Conservation (phyloP, 2,113 vertebrate genomes). For the Elephas maximus region DNA sequence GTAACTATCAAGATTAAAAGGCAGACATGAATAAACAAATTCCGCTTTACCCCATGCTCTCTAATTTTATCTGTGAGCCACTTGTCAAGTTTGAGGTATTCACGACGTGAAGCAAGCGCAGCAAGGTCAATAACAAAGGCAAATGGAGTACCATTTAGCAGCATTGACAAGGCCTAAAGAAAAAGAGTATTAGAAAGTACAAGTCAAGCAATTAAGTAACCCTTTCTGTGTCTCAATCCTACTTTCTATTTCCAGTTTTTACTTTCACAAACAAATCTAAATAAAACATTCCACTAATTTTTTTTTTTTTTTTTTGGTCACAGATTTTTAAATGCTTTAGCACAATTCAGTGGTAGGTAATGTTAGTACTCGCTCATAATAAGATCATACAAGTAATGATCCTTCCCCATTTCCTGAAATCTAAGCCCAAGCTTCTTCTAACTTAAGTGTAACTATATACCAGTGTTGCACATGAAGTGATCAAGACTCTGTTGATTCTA, state of each 20-base stretch:
- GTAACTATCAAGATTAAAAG: conserved; percentile 70
- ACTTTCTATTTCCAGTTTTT: conserved; percentile 26
- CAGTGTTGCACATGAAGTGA: not conserved
- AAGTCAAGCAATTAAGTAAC: conserved; percentile 76
- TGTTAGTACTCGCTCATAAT: not conserved
- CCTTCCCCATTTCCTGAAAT: not conserved
- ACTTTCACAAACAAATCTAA: conserved; percentile 50
- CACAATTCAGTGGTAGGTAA: not conserved
- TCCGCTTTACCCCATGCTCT: conserved; percentile 96
- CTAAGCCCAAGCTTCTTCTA: not conserved
- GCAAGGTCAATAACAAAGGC: conserved; percentile 99
- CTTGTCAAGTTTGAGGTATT: conserved; percentile 99
- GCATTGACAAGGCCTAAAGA: conserved; percentile 98
- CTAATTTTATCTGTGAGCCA: conserved; percentile 99
- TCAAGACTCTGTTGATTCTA: conserved; percentile 15
- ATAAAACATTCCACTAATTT: conserved; percentile 55
- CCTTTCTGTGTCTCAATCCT: not conserved
- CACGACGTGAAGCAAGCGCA: conserved; percentile 99
- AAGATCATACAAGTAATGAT: conserved; percentile 36
- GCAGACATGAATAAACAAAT: conserved; percentile 82
- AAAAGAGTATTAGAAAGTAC: conserved; percentile 78
- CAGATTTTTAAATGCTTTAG: conserved; percentile 6
- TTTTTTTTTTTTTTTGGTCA: conserved; percentile 57
- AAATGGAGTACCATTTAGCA: conserved; percentile 99
- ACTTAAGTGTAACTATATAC: not conserved